A percentile compares a stretch with the other conserved stretches of the same genome.
phyloP scores from a whole-genome alignment of 2,888 invertebrate genomes.

The Tetramorium bicarinatum region DNA sequence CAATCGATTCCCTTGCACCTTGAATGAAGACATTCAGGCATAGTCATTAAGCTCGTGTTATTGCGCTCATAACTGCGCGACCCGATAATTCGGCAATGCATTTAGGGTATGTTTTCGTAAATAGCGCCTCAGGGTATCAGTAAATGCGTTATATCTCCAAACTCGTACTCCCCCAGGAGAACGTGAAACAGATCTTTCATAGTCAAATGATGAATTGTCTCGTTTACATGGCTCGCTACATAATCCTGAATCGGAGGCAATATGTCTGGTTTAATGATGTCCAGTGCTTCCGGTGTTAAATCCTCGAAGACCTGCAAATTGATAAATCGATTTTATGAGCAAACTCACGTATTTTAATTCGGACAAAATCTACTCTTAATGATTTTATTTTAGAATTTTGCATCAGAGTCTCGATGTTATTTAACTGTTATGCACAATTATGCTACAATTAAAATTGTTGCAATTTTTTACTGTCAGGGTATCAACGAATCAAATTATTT shows the following conservation, averaged over 20 bases:
- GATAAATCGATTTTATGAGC: not conserved
- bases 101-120: not conserved
- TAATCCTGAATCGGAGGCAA: conserved; percentile 81
- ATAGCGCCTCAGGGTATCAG: conserved; percentile 54
- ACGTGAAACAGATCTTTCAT: conserved; percentile 80
- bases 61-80: conserved; percentile 28
- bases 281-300: conserved; percentile 80
- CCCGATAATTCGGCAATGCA: conserved; percentile 14
- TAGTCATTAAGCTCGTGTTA: conserved; percentile 25
- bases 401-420: not conserved
- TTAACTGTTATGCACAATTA: not conserved
- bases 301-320: conserved; percentile 80
- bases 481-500: not conserved
- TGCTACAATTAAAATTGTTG: not conserved
- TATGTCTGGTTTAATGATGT: conserved; percentile 82
- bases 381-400: not conserved
- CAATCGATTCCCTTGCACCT: not conserved
- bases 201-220: conserved; percentile 80
- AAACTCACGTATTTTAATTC: not conserved
- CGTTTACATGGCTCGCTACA: conserved; percentile 78
- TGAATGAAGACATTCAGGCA: not conserved
- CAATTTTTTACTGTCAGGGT: not conserved
- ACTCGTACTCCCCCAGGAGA: conserved; percentile 79
- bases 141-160: conserved; percentile 73
- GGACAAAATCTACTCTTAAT: not conserved